Evolutionary conservation across 2,888 invertebrate species (phyloP), one percentile per base, ranked within the genome.

Genomic region (Acleris holmiana): DNA sequence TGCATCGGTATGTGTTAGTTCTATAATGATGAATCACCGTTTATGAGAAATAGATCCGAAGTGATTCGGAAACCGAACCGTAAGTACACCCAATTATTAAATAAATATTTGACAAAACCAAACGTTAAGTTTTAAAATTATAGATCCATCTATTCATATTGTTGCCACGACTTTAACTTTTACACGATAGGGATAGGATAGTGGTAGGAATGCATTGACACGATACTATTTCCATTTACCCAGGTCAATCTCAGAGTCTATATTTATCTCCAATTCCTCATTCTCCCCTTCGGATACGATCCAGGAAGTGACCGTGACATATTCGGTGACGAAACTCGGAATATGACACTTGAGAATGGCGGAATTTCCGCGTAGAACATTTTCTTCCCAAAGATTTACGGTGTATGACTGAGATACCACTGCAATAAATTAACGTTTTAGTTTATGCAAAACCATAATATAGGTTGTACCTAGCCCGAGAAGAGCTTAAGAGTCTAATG

Each of bases 321-420:
- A 98, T 93, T 98, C 98, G 83, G 97, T 96, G 79, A 97, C 97
- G 93, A 98, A 98, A 93, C 97, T 97, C 79, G 98, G 97, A 88
- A 98, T 97, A 91, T 97, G 97, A 93, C 98, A 98, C 94, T 98
- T 97, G 80, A 98, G 93, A 88, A 97, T 96, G 77, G 97, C 98
- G 76, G 97, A 96, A 92, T 98, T 98, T 79, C 97, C 97, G 82
- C 96, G 95, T 77, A 98, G 94, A 71, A 98, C 97, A 90, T 97
- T 97, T 90, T 98, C 97, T 88, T 97, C 97, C 97, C 97, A 97
- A 79, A 98, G 95, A 93, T 97, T 97, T 77, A 97, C 96, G 78
- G 95, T 96, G 93, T 97, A 98, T 68, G 95, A 94, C 94, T 98
- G 97, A 76, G 97, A 96, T 78, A 98, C 97, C 91, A 97, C 98